Conservation (phyloP, 2,797 vertebrate species). For the Chaenodraco wilsoni region DNA sequence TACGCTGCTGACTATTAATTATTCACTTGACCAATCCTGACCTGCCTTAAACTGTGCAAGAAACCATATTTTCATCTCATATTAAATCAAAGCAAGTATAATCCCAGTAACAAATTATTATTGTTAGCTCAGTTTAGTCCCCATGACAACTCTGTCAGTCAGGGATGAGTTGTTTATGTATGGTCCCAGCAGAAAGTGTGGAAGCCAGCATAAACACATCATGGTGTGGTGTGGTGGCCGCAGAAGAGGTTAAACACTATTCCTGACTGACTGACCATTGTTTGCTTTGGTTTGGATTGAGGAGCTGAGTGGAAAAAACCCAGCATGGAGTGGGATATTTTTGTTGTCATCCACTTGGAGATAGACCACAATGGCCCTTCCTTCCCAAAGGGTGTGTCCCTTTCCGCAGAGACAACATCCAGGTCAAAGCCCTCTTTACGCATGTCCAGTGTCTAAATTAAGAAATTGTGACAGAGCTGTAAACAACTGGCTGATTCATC, state of each 20-base stretch:
- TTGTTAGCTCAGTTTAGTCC: neutral
- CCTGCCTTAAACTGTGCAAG: neutral
- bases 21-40: conserved; percentile 17
- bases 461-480: conserved; percentile 44
- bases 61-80: conserved; percentile 9
- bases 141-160: conserved; percentile 20
- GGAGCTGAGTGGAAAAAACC: conserved; percentile 49
- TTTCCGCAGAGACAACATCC: conserved; percentile 48
- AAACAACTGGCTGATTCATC: conserved; percentile 54
- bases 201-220: conserved; percentile 65
- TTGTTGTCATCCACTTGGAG: conserved; percentile 58
- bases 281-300: conserved; percentile 73
- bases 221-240: conserved; percentile 40
- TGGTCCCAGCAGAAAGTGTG: conserved; percentile 30
- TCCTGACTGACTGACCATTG: conserved; percentile 65
- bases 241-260: conserved; percentile 65
- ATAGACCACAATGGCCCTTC: conserved; percentile 76
- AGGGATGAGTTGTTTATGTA: conserved; percentile 40
- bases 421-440: conserved; percentile 45
- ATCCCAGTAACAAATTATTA: conserved; percentile 18
- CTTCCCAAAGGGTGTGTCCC: conserved; percentile 67
- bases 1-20: conserved; percentile 19
- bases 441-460: conserved; percentile 51
- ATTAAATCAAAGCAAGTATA: conserved; percentile 23
- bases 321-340: conserved; percentile 67